phyloP scores from a whole-genome alignment of 2,888 invertebrate species.

The Ochropacha duplaris region DNA sequence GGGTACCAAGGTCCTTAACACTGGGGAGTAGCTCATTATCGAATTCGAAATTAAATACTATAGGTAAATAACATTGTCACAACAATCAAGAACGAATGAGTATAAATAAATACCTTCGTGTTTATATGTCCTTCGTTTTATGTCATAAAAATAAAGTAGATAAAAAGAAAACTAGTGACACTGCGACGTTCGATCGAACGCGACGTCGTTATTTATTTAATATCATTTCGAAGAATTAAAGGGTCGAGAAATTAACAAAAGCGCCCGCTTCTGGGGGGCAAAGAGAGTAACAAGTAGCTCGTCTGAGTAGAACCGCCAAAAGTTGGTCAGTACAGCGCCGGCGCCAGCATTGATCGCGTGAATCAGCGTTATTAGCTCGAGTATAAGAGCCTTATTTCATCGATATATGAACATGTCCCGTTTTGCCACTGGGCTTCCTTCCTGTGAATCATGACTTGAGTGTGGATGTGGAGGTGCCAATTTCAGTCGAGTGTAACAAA shows the following conservation, averaged over 20 bases:
- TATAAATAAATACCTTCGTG: neutral
- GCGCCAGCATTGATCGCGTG: slow-evolving; percentile 71
- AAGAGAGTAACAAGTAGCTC: slow-evolving; percentile 28
- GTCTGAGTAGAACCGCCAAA: slow-evolving; percentile 47
- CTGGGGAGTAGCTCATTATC: neutral
- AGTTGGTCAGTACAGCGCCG: slow-evolving; percentile 64
- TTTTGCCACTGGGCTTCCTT: slow-evolving; percentile 66
- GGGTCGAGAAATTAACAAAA: slow-evolving; percentile 3
- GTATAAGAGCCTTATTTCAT: slow-evolving; percentile 51
- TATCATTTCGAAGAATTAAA: neutral
- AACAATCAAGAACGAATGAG: neutral
- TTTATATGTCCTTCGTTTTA: neutral
- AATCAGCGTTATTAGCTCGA: slow-evolving; percentile 51
- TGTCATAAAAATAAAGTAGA: neutral
- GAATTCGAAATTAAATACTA: no score
- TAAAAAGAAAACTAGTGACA: neutral
- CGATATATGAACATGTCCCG: slow-evolving; percentile 69
- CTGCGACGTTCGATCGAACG: neutral
- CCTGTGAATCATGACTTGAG: slow-evolving; percentile 74
- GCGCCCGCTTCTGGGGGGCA: slow-evolving; percentile 20
- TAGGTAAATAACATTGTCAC: neutral
- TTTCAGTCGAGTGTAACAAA: slow-evolving; percentile 60
- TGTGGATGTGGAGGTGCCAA: slow-evolving; percentile 50
- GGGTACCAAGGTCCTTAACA: neutral
- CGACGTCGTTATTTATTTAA: neutral